Conservation (phyloP, 2,113 vertebrate species). For the Machaerirhynchus nigripectus region DNA sequence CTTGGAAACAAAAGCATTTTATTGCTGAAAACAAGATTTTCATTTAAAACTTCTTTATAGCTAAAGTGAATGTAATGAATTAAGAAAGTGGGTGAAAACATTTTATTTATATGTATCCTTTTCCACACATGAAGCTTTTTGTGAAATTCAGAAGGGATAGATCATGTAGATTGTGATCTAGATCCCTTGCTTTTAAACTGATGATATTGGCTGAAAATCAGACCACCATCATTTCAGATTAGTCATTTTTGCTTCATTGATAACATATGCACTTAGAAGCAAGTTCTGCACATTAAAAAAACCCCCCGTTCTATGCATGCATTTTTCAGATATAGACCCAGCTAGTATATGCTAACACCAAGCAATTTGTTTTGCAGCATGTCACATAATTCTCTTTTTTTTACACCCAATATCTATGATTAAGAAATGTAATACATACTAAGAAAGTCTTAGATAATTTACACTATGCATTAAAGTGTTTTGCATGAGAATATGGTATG, state of each 20-base stretch:
- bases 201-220: constrained; percentile 33
- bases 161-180: constrained; percentile 1
- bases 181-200: background rate
- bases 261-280: constrained; percentile 19
- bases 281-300: background rate
- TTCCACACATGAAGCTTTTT: background rate
- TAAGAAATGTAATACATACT: constrained; percentile 77
- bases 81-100: background rate
- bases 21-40: background rate
- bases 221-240: background rate
- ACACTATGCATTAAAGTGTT: constrained; percentile 76
- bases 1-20: background rate
- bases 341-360: constrained; percentile 27
- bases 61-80: background rate
- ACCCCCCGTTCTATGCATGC: background rate
- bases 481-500: constrained; percentile 79
- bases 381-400: constrained; percentile 63
- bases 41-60: background rate
- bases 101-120: background rate
- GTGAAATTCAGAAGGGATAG: constrained; percentile 24
- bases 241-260: constrained; percentile 17
- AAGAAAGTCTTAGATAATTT: constrained; percentile 76
- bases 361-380: constrained; percentile 58
- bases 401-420: constrained; percentile 68
- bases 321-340: constrained; percentile 41